Percentiles rank a stretch among this genome's conserved stretches.
Conservation (phyloP, 2,888 invertebrate genomes). For the Troides oblongomaculatus region DNA sequence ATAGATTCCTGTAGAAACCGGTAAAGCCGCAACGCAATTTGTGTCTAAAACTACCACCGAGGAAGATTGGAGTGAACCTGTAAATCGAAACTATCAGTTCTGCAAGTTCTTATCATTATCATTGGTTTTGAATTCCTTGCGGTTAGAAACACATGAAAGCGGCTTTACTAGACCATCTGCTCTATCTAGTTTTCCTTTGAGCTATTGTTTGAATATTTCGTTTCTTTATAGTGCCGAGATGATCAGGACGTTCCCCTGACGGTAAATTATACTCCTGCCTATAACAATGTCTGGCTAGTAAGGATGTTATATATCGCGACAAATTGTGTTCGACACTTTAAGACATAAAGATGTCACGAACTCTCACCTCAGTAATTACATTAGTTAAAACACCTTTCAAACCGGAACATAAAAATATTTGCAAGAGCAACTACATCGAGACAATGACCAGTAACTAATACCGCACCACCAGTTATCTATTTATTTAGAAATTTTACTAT, state of each 20-base stretch:
- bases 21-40: slow-evolving; percentile 73
- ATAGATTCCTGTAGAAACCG: slow-evolving; percentile 54
- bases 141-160: slow-evolving; percentile 48
- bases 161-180: not conserved
- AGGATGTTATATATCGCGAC: too few species aligned
- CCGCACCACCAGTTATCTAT: not conserved
- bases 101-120: slow-evolving; percentile 65
- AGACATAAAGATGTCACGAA: too few species aligned
- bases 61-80: slow-evolving; percentile 70
- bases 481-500: not conserved
- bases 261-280: too few species aligned
- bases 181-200: not conserved
- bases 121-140: slow-evolving; percentile 62
- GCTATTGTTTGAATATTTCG: not conserved
- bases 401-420: too few species aligned
- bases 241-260: too few species aligned
- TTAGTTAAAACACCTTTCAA: too few species aligned
- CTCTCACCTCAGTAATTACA: too few species aligned
- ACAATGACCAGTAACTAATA: too few species aligned
- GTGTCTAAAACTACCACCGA: slow-evolving; percentile 53
- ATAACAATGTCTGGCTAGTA: too few species aligned
- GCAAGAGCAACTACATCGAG: too few species aligned
- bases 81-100: slow-evolving; percentile 74
- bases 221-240: too few species aligned
- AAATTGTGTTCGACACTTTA: too few species aligned